Base-by-base conservation (phyloP, 2,888 invertebrate genomes). In the Nipponacmea schrenckii region DNA sequence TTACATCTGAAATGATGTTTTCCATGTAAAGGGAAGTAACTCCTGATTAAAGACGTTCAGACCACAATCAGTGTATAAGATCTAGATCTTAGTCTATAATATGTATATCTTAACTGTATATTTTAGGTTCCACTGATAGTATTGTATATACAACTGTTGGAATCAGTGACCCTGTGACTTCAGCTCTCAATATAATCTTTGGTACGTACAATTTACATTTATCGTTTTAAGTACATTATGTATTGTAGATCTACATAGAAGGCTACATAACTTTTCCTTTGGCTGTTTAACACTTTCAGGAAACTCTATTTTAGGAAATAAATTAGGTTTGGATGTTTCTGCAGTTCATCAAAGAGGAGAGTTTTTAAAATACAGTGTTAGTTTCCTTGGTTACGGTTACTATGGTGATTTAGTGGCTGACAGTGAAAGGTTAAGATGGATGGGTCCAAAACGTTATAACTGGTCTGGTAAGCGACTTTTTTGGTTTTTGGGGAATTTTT, bases 391-490 rank as follows among this genome's bases (percentile, higher is more conserved):
- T 74, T 96, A 95, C 86, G 96, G 96, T 1, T 96, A 94, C 89
- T 91, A 95, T 81, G 96, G 95, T 2, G 95, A 96, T 89, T 92
- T 94, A 50, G 91, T 95, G 26, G 91, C 92, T 74, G 93, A 94
- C 82, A 95, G 95, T 84, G 95, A 95, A 83, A 92, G 92, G 74
- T 93, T 94, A 81, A 91, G 95, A 64, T 95, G 94, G 94, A 93
- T 96, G 93, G 96, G 96, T 56, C 95, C 95, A 20, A 92, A 92
- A 77, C 91, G 95, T 77, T 96, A 96, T 85, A 93, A 94, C 83
- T 93, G 93, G 88, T 92, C 93, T 70, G 94, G 94, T 93, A 71
- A 75, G 68, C 68, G 12, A 26, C 14, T 62, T 64, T n/a, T 15
- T 2, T 26, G 26, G n/a, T 45, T 20, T 17, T 8, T 7, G 31